A percentile compares a stretch with the other conserved stretches of the same genome.
These are phyloP conservation scores for Hemicordylus capensis DNA, from an alignment of 2,113 vertebrate genomes.

Conservation along the genomic window DNA sequence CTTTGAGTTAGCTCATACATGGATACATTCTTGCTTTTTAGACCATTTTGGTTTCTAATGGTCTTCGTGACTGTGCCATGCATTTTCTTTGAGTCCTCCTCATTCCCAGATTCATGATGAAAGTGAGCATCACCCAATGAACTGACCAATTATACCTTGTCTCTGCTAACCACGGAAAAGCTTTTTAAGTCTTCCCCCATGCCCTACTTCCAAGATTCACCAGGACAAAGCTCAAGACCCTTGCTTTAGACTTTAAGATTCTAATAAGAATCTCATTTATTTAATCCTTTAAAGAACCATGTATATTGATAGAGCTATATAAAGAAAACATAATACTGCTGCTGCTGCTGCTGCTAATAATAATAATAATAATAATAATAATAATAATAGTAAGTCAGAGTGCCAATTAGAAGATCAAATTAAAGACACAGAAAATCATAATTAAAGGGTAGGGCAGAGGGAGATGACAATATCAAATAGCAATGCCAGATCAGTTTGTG, in stretches of 20 bases:
- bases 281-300: background rate
- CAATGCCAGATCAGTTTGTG: background rate
- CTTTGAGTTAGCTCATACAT: too few species aligned
- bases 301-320: background rate
- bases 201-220: background rate
- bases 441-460: slow-evolving; percentile 36
- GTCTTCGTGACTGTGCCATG: background rate
- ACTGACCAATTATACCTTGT: background rate
- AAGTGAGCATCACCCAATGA: background rate
- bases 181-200: background rate
- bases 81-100: background rate
- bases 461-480: slow-evolving; percentile 6
- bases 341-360: background rate
- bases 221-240: background rate
- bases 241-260: background rate
- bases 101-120: background rate
- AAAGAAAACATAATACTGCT: background rate
- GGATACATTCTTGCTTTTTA: too few species aligned
- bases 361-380: background rate
- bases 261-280: background rate
- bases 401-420: slow-evolving; percentile 37
- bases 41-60: too few species aligned
- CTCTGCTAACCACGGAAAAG: background rate
- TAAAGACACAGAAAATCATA: slow-evolving; percentile 4
- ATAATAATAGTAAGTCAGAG: background rate